phyloP scores from a whole-genome alignment of 2,888 invertebrate genomes.

The Microctonus brassicae region DNA sequence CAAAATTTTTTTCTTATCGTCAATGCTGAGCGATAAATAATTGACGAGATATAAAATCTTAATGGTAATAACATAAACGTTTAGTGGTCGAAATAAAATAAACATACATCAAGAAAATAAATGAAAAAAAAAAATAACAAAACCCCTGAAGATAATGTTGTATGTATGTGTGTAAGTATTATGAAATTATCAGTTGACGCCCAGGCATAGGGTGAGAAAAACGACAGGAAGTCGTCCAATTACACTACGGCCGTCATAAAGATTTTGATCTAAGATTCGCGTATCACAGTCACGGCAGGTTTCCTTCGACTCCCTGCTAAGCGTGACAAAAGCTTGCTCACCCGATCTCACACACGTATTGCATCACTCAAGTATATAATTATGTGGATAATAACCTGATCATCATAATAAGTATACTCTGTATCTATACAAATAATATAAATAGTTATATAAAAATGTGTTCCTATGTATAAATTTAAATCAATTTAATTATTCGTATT shows the following conservation, averaged over 20 bases:
- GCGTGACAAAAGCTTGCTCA: conserved; percentile 22
- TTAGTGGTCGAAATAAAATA: no score
- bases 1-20: no score
- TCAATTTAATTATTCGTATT: not conserved
- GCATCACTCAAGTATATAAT: not conserved
- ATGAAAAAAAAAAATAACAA: not conserved
- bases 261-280: conserved; percentile 30
- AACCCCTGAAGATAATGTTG: not conserved
- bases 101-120: not conserved
- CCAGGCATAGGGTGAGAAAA: not conserved
- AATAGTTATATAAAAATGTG: no score
- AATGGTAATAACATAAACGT: no score
- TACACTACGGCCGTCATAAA: conserved; percentile 29
- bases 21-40: no score
- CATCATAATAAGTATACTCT: no score
- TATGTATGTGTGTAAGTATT: not conserved
- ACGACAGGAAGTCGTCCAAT: conserved; percentile 37
- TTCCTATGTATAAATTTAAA: not conserved
- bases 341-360: not conserved
- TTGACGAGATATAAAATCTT: no score
- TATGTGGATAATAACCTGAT: no score
- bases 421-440: no score
- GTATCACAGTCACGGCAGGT: conserved; percentile 31
- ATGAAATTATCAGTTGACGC: not conserved
- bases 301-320: conserved; percentile 19